These are phyloP conservation scores for Amphiura filiformis DNA, from an alignment of 35 echinoderm and acorn worm genomes.

Conservation along the genomic window DNA sequence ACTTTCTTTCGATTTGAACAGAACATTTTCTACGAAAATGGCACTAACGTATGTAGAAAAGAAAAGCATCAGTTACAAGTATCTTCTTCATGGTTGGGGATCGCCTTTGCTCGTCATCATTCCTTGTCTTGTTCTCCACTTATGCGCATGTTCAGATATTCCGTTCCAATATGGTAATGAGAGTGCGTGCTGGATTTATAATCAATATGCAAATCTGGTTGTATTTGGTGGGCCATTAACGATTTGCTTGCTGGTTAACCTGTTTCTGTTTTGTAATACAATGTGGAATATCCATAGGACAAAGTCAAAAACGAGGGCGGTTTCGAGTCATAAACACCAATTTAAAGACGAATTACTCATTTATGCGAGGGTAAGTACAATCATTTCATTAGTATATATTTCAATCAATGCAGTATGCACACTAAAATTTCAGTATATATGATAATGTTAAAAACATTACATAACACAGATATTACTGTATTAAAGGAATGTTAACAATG, in stretches of 20 bases:
- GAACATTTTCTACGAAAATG: not conserved
- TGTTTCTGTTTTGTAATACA: not conserved
- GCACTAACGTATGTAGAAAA: not conserved
- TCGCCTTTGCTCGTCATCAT: not conserved
- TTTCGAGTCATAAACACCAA: not conserved
- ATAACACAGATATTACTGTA: no score
- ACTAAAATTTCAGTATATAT: no score
- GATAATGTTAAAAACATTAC: no score
- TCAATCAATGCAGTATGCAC: no score
- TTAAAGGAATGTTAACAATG: no score
- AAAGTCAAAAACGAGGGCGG: not conserved
- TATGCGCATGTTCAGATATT: conserved; percentile 9
- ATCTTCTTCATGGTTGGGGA: not conserved
- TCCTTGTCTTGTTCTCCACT: conserved; percentile 8
- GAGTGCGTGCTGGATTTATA: conserved; percentile 24
- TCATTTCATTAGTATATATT: no score
- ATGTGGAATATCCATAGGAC: conserved; percentile 13
- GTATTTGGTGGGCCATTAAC: conserved; percentile 18
- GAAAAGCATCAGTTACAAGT: not conserved
- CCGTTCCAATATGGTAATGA: conserved; percentile 6
- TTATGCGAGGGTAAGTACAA: conserved; percentile 23
- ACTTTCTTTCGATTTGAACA: conserved; percentile 15
- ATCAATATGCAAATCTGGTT: not conserved
- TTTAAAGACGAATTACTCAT: not conserved
- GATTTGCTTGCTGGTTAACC: not conserved